Base-by-base conservation (phyloP, 1,140 invertebrate species). In the Goniozus legneri region DNA sequence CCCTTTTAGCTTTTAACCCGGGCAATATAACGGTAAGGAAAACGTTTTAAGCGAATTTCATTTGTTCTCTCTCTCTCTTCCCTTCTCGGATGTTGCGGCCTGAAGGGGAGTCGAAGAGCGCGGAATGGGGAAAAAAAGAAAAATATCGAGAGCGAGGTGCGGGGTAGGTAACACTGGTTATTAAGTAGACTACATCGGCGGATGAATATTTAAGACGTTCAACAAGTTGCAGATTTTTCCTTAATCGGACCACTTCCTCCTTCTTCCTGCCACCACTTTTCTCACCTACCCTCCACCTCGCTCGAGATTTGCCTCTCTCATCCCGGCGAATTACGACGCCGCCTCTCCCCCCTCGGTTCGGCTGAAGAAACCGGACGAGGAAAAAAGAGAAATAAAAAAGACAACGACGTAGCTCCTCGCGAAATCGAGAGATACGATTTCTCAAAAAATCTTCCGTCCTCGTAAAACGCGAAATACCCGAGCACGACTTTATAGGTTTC, bases 201-300 rank as follows among this genome's bases (percentile, higher is more conserved):
- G 68, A 73, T 75, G 69, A 75, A 75, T 75, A 73, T 73, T 75
- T 75, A 73, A 75, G 71, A 67, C 65, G 67, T 62, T 75, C 72
- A 75, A 75, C 72, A 75, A 75, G 72, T 73, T 70, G 71, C 64
- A 65, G 66, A 73, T 71, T 73, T 75, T 73, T 71, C 69, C 72
- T 72, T 73, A 73, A 73, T 73, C 69, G 71, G 58, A 51, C 47
- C 59, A 50, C 24, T 4, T 27, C 24, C 4, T 6, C 24, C 10
- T 27, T 27, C n/a, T n/a, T n/a, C n/a, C n/a, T n/a, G n/a, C n/a
- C n/a, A n/a, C n/a, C n/a, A n/a, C n/a, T n/a, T n/a, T n/a, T n/a
- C n/a, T n/a, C n/a, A n/a, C n/a, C n/a, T n/a, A n/a, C n/a, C n/a
- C n/a, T n/a, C n/a, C n/a, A n/a, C n/a, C n/a, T n/a, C n/a, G n/a